Evolutionary conservation across 1,140 invertebrate species (phyloP).

Genomic region (Camponotus floridanus): DNA sequence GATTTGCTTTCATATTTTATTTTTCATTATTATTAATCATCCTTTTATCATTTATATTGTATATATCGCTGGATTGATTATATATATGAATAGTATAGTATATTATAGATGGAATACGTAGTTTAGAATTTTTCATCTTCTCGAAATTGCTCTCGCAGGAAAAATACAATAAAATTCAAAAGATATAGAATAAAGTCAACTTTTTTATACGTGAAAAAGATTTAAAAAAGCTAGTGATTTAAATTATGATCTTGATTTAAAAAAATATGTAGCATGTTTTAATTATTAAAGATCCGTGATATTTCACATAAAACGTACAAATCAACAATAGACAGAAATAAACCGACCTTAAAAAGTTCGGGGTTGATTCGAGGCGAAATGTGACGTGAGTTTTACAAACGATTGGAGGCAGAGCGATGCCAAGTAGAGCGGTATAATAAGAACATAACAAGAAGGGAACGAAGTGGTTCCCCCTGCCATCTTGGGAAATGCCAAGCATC

Average conservation of each 20-base stretch:
- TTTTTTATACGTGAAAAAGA: neutral
- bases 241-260: neutral
- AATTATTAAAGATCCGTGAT: neutral
- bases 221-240: neutral
- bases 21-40: neutral
- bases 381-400: slow-evolving; percentile 41
- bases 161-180: neutral
- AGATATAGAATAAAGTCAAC: neutral
- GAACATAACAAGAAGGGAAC: slow-evolving; percentile 46
- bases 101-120: neutral
- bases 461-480: slow-evolving; percentile 41
- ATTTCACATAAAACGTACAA: neutral
- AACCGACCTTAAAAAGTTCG: slow-evolving; percentile 5
- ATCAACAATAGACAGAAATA: slow-evolving; percentile 6
- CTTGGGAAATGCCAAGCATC: slow-evolving; percentile 26
- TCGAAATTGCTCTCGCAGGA: neutral
- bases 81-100: too few relatives aligned
- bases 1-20: neutral
- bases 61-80: too few relatives aligned
- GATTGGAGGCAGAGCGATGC: slow-evolving; percentile 45
- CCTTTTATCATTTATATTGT: too few relatives aligned
- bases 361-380: neutral
- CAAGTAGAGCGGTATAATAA: slow-evolving; percentile 57
- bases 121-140: neutral
- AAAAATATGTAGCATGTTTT: neutral